Evolutionary conservation across 53 echinoderm and acorn worm genomes (phyloP), one percentile per base, ranked within the genome.

Genomic region (Henricia sp.): DNA sequence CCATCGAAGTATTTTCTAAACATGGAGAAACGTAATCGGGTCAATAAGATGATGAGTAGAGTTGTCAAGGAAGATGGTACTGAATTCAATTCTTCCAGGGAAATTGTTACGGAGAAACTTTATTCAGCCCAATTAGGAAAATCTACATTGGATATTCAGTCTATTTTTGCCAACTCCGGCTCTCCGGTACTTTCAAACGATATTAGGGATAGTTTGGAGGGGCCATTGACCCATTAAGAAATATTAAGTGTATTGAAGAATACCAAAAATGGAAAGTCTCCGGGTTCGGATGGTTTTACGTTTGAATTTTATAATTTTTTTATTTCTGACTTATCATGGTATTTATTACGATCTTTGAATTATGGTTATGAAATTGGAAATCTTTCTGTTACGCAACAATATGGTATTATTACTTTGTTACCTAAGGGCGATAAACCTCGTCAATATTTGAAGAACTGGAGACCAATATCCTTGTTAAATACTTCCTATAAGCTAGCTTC

Each of bases 381-480:
- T 21, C 19, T 75, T 11, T 68, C 74, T 13, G 52, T 65, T 33
- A 55, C 58, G 2, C 88, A 88, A 52, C 62, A 59, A 42, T 56
- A 72, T 43, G 85, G 70, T 16, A 40, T 67, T 50, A 90, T 76
- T 56, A 76, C 67, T 17, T 67, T 74, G 37, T 64, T 89, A 37
- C 85, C 77, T 17, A 89, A 89, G 37, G 27, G 32, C 5, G 90
- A 57, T 28, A 90, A 77, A 35, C 38, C 46, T 23, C 52, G 3
- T 70, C 36, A 6, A 54, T 70, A 76, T 71, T 52, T 91, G 38
- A 82, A 72, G 54, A 80, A 89, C 66, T 76, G 77, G 87, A 46
- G 78, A 13, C 77, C 87, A n/a, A 87, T 87, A 13, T 58, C 85
- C 11, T 46, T 86, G 6, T 62, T 86, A 14, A 86, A 86, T 73